These are phyloP conservation scores for Folsomia manolachei DNA, from an alignment of 2,888 invertebrate genomes.

Conservation along the genomic window DNA sequence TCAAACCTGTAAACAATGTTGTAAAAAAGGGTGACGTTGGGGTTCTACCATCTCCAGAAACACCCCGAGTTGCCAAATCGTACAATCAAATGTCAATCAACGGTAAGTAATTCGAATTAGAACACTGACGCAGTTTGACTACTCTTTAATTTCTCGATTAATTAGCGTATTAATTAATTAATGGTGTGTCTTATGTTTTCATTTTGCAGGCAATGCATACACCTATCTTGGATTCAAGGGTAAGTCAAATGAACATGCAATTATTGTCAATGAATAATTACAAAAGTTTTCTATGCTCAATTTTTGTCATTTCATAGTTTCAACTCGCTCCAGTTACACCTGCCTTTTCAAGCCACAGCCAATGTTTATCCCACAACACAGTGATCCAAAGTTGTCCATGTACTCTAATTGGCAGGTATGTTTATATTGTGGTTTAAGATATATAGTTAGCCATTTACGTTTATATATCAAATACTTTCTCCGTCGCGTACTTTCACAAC, in stretches of 20 bases:
- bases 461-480: too few species aligned
- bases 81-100: conserved; percentile 85
- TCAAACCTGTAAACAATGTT: conserved; percentile 43
- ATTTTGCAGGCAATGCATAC: conserved; percentile 64
- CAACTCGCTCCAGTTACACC: conserved; percentile 86
- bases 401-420: conserved; percentile 77
- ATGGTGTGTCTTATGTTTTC: too few species aligned
- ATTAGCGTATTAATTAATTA: too few species aligned
- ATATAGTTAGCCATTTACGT: too few species aligned
- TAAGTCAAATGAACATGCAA: too few species aligned
- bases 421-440: not conserved
- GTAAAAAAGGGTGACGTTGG: conserved; percentile 37
- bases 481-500: too few species aligned
- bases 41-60: conserved; percentile 84
- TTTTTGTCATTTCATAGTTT: too few species aligned
- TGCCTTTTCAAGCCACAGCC: conserved; percentile 91
- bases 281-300: too few species aligned
- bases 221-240: conserved; percentile 87
- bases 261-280: too few species aligned
- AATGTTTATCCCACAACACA: conserved; percentile 72
- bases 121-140: too few species aligned
- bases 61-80: conserved; percentile 82
- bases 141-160: too few species aligned
- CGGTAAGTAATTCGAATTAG: conserved; percentile 60
- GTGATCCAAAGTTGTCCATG: conserved; percentile 89